These are phyloP conservation scores for Oncorhynchus keta DNA, from an alignment of 2,113 vertebrate species.

Conservation along the genomic window DNA sequence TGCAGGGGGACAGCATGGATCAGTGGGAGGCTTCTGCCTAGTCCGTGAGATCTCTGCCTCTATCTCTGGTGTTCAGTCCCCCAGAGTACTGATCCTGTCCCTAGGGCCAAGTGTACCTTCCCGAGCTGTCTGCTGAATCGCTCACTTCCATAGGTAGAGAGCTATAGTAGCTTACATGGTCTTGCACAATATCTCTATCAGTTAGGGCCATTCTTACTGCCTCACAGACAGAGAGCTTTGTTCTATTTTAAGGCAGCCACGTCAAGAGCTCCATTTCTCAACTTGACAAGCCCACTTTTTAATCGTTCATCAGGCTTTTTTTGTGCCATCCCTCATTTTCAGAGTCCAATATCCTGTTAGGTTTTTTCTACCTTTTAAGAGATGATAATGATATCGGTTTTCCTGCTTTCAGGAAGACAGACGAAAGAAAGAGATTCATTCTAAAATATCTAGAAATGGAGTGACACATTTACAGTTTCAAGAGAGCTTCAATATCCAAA, in stretches of 20 bases:
- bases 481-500: not conserved
- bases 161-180: not conserved
- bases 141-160: conserved; percentile 2
- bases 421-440: not conserved
- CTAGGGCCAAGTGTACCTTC: conserved; percentile 14
- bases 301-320: not conserved
- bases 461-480: not conserved
- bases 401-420: not conserved
- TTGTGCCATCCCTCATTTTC: not conserved
- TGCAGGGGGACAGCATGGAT: no score
- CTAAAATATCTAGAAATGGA: not conserved
- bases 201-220: conserved; percentile 22
- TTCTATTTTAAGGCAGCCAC: conserved; percentile 43
- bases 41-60: no score
- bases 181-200: not conserved
- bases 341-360: not conserved
- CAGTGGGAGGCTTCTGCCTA: no score
- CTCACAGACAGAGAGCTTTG: conserved; percentile 41
- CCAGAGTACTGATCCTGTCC: conserved; percentile 1
- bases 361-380: not conserved
- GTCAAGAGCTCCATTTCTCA: conserved; percentile 21
- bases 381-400: conserved; percentile 9
- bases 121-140: not conserved
- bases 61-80: no score
- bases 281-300: conserved; percentile 23